Evolutionary conservation across 2,113 vertebrate species (phyloP).

Genomic region (Corapipo altera): DNA sequence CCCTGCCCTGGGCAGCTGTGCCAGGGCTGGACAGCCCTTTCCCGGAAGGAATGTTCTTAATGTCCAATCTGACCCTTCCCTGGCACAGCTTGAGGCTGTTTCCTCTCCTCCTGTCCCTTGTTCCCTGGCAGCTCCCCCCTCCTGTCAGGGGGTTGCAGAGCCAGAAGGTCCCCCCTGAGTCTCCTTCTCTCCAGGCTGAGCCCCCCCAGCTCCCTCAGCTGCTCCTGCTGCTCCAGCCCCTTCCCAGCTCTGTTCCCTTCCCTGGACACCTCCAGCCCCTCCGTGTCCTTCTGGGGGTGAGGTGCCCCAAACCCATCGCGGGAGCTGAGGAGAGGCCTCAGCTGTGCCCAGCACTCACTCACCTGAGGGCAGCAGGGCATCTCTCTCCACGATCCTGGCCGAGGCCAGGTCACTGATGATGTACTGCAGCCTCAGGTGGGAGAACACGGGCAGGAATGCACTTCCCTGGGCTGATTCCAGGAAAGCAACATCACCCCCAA

Average conservation of each 20-base stretch:
- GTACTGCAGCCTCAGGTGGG: constrained; percentile 88
- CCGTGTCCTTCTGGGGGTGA: neutral
- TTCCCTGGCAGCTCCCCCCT: neutral
- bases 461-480: constrained; percentile 86
- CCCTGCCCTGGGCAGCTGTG: no score
- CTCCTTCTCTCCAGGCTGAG: neutral
- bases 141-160: neutral
- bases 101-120: neutral
- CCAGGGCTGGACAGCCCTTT: neutral
- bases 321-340: accelerated
- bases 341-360: neutral
- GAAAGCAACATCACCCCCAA: constrained; percentile 79
- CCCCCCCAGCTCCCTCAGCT: neutral
- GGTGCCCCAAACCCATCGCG: neutral
- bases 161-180: neutral
- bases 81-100: neutral
- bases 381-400: constrained; percentile 89
- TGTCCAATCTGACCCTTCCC: no score
- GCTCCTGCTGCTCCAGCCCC: neutral
- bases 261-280: neutral
- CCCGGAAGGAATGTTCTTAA: neutral
- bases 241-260: neutral
- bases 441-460: constrained; percentile 81
- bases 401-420: constrained; percentile 95
- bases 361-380: constrained; percentile 89